These are phyloP conservation scores for Orthosia cruda DNA, from an alignment of 2,888 invertebrate species.

Conservation along the genomic window DNA sequence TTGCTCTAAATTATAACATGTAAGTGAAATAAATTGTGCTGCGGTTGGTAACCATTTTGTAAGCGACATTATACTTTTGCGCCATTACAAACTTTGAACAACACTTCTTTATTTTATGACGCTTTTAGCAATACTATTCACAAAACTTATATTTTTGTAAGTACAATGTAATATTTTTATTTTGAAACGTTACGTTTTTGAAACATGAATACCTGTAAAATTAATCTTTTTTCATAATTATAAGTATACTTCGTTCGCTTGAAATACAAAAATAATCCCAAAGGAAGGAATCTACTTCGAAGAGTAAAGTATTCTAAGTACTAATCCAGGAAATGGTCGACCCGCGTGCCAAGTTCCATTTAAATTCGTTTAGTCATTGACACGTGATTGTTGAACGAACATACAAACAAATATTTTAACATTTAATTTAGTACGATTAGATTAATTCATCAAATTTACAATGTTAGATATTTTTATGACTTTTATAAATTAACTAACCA, in stretches of 20 bases:
- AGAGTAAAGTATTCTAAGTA: no score
- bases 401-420: no score
- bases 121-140: constrained; percentile 26
- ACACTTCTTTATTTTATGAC: constrained; percentile 41
- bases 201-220: not conserved
- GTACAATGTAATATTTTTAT: not conserved
- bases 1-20: constrained; percentile 42
- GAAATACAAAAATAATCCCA: no score
- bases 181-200: not conserved
- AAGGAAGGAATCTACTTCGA: no score
- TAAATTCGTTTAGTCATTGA: no score
- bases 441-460: no score
- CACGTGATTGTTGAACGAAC: no score
- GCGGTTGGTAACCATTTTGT: constrained; percentile 50
- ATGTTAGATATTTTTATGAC: not conserved
- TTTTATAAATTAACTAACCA: not conserved
- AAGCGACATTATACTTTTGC: constrained; percentile 28
- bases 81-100: constrained; percentile 50
- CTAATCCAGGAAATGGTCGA: no score
- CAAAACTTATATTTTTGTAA: not conserved
- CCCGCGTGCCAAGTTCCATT: no score
- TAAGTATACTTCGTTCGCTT: no score
- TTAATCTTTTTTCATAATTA: no score
- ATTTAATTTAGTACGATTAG: no score
- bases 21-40: constrained; percentile 55